These are phyloP conservation scores for Casuarius casuarius DNA, from an alignment of 2,113 vertebrate species.

Conservation along the genomic window DNA sequence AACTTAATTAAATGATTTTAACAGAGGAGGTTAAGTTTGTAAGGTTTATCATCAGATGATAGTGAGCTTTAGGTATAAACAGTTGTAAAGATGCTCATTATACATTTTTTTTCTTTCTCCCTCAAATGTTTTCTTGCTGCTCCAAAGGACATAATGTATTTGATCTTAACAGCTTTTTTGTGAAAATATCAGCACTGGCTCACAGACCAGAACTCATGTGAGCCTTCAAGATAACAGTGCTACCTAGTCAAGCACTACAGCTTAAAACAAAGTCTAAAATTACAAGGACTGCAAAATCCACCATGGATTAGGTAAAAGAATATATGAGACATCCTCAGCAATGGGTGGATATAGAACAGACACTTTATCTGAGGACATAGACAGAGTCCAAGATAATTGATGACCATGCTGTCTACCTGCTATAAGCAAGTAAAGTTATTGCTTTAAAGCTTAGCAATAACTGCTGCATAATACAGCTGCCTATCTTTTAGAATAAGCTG, in stretches of 20 bases:
- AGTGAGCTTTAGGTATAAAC: background rate
- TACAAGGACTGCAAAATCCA: background rate
- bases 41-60: background rate
- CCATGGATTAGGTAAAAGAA: background rate
- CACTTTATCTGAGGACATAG: background rate
- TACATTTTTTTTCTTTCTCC: background rate
- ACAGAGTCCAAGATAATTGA: background rate
- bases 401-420: background rate
- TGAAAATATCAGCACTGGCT: background rate
- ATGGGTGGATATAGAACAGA: background rate
- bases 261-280: background rate
- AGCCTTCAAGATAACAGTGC: background rate
- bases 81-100: background rate
- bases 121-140: background rate
- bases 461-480: background rate
- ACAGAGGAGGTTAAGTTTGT: background rate
- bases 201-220: background rate
- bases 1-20: background rate
- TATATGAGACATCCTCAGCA: background rate
- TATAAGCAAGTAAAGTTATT: background rate
- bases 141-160: background rate
- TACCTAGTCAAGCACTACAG: background rate
- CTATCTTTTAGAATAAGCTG: background rate
- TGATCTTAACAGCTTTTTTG: background rate
- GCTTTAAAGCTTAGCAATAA: background rate